Base-by-base conservation (phyloP, 2,113 vertebrate genomes). In the Mesitornis unicolor region DNA sequence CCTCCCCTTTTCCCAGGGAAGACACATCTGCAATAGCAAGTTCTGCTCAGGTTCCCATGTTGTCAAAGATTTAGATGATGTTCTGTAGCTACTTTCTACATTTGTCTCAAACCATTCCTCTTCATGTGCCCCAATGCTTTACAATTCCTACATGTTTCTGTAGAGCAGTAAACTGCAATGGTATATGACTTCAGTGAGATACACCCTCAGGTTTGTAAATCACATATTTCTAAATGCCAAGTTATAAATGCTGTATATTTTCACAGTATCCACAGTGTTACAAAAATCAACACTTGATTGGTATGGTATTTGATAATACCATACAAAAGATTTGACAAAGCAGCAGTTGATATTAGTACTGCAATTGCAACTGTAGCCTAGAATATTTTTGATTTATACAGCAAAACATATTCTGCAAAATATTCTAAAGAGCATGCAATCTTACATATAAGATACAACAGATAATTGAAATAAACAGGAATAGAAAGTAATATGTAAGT, bases 1-100 rank as follows among this genome's bases (percentile, higher is more conserved):
- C 4, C 50, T 25, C 7, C 16, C 28, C 0, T 65, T 65, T 65
- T 29, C 50, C 18, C 19, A 33, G 31, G 21, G 29, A 54, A 7
- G 8, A 20, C 11, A 38, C 17, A 33, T 26, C 5, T 11, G 4
- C 40, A 51, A 1, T 0, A 42, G 26, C 13, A 65, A 1, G 0
- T 61, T 57, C 54, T 82, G 18, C n/a, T 77, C 3, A 2, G 20
- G 24, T 24, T 26, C 11, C 26, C 14, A 21, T 12, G 31, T 11
- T 71, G 24, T 51, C 45, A 2, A 1, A 63, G 36, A 24, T 17
- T n/a, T 25, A 16, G 53, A 26, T 15, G 20, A 8, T 40, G 17
- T 21, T 69, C 88, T 90, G 40, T 33, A 84, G 15, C 35, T 29
- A 3, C 25, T 64, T 67, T 69, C n/a, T 88, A 36, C 60, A 2